Base-by-base conservation (phyloP, 2,888 invertebrate species). In the Dolichomitus sp. region DNA sequence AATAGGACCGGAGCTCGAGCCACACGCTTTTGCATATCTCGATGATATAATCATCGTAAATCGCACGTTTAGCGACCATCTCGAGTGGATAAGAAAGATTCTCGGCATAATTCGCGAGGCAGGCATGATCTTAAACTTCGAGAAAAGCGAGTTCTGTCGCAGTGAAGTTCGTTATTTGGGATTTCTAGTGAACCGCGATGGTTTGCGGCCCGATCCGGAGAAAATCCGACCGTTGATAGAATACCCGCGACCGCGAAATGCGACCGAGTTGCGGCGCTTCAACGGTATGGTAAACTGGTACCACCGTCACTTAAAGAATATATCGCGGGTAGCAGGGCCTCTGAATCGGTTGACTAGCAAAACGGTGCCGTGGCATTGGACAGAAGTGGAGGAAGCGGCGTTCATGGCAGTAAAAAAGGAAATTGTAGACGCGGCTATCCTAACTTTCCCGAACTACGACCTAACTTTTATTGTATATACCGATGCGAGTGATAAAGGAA, bases 281-380 rank as follows among this genome's bases (percentile, higher is more conserved):
- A 33, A 19, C 9, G 75, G 75, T 1, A 23, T 81, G 42, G 45
- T 45, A 2, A 61, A 61, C 27, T 76, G 70, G 81, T 70, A 80
- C 33, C 76, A 65, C 19, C 69, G 65, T 5, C 70, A 69, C 17
- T 3, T 70, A 7, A 66, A 66, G 19, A 42, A 66, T 17, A 17
- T 17, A 3, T n/a, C 50, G 5, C 4, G 17, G 1, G 50, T 50
- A n/a, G 50, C n/a, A 4, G 50, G 19, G 9, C 50, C 50, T 3
- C 50, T 17, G 2, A 50, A n/a, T 6, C 50, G 50, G 1, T 17
- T 50, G 7, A 50, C 50, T 3, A 50, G 19, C 17, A 50, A 50
- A 19, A 50, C n/a, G 5, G 6, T 17, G 2, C 2, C 7, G 4
- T 50, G 17, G 50, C n/a, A 5, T 5, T 50, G 17, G 50, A 19